Base-by-base conservation (phyloP, 1,140 invertebrate genomes). In the Akabosia matsudoensis region DNA sequence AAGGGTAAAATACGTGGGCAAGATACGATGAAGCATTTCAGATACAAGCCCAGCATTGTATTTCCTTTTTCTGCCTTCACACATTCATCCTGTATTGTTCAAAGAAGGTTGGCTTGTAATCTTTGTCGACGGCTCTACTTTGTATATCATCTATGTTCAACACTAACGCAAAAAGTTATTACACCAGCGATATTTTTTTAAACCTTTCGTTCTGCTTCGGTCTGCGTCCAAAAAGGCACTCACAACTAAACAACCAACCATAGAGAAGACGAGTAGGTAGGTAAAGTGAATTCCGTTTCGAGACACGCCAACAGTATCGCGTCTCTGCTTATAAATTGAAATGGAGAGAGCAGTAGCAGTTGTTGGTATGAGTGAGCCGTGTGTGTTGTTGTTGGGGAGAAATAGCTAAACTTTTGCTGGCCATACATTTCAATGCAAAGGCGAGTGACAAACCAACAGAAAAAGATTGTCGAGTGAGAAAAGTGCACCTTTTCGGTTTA, bases 281-380 rank as follows among this genome's bases (percentile, higher is more conserved):
- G 4, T n/a, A n/a, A n/a, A n/a, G n/a, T 24, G 24, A n/a, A n/a
- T 16, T 16, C 7, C 54, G 24, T 61, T 10, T 24, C 13, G 4
- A 24, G 14, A 22, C n/a, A 61, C 54, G 54, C 13, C 13, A 14
- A 61, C 7, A 24, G 24, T 22, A 14, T 10, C n/a, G 14, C 24
- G 7, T 14, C n/a, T 4, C 54, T 7, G 18, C 18, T 45, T 18
- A 45, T 45, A 18, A 7, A 61, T 61, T 16, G 4, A 61, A 61
- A 61, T 61, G 54, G 54, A n/a, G 4, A 22, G 54, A 61, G 54
- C 54, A 61, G 54, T 61, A 61, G 54, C 54, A 61, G 54, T 61
- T 16, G 54, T 16, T 16, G n/a, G 13, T 61, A 61, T 10, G n/a
- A n/a, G 7, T 61, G 45, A 13, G 45, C 45, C 10, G 45, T 51